These are phyloP conservation scores for Pholis gunnellus DNA, from an alignment of 2,113 vertebrate species.

Conservation along the genomic window DNA sequence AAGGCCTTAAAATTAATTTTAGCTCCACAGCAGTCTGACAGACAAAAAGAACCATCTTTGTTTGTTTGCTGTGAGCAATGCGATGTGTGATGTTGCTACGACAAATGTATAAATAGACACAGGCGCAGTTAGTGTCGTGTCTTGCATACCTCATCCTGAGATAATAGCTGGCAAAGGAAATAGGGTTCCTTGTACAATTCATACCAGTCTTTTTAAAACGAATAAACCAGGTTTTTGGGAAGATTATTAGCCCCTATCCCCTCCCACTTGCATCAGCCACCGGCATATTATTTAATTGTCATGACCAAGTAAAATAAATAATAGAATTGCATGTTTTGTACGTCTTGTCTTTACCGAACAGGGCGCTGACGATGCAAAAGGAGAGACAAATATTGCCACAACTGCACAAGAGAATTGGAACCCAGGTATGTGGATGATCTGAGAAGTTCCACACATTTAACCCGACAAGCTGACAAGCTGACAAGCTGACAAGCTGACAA, in stretches of 20 bases:
- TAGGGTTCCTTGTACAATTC: too few relatives aligned
- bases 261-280: not conserved
- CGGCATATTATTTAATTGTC: not conserved
- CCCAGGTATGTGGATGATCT: conserved; percentile 32
- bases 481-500: not conserved
- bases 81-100: conserved; percentile 16
- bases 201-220: not conserved
- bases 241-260: not conserved
- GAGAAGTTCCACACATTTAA: not conserved
- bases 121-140: not conserved
- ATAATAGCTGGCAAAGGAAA: not conserved
- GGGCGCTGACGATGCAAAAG: conserved; percentile 59
- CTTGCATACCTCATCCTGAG: not conserved
- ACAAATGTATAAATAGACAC: conserved; percentile 16
- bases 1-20: conserved; percentile 21
- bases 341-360: conserved; percentile 22
- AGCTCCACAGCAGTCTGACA: conserved; percentile 13
- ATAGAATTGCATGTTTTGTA: not conserved
- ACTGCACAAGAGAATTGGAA: conserved; percentile 29
- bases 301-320: not conserved
- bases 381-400: conserved; percentile 30
- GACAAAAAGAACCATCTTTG: not conserved
- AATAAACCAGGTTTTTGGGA: not conserved
- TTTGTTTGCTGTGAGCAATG: conserved; percentile 24
- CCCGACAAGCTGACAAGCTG: not conserved